These are phyloP conservation scores for Myiagra hebetior DNA, from an alignment of 2,113 vertebrate species.

Conservation along the genomic window DNA sequence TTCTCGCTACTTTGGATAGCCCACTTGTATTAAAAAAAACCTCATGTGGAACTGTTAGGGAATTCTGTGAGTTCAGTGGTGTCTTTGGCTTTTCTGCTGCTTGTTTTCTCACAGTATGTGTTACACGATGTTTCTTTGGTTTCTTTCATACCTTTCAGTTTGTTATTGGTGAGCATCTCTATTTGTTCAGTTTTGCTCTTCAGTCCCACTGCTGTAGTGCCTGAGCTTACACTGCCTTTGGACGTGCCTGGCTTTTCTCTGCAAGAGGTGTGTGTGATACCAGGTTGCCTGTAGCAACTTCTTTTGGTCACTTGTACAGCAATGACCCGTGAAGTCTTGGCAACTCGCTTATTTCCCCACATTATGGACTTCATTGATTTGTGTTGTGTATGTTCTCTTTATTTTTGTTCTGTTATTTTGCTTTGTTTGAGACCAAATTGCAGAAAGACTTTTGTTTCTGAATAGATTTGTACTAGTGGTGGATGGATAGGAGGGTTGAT, in stretches of 20 bases:
- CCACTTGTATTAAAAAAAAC: not conserved
- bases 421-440: not conserved
- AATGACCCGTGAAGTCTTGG: rapidly evolving
- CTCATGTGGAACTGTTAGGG: not conserved
- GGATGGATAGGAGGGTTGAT: not conserved
- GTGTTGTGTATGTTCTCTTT: not conserved
- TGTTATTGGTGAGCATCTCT: not conserved
- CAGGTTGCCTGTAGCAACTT: not conserved
- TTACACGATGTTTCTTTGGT: not conserved
- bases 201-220: not conserved
- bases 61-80: not conserved
- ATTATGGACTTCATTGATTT: not conserved
- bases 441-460: not conserved
- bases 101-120: not conserved
- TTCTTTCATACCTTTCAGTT: not conserved
- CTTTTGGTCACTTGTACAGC: not conserved
- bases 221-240: not conserved
- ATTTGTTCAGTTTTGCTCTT: not conserved
- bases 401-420: not conserved
- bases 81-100: not conserved
- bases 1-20: not conserved
- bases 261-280: not conserved
- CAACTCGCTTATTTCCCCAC: not conserved
- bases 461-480: not conserved
- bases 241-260: not conserved